Percentiles rank a stretch among this genome's conserved stretches.
These are phyloP conservation scores for Chaenodraco wilsoni DNA, from an alignment of 2,797 vertebrate genomes.

Conservation along the genomic window DNA sequence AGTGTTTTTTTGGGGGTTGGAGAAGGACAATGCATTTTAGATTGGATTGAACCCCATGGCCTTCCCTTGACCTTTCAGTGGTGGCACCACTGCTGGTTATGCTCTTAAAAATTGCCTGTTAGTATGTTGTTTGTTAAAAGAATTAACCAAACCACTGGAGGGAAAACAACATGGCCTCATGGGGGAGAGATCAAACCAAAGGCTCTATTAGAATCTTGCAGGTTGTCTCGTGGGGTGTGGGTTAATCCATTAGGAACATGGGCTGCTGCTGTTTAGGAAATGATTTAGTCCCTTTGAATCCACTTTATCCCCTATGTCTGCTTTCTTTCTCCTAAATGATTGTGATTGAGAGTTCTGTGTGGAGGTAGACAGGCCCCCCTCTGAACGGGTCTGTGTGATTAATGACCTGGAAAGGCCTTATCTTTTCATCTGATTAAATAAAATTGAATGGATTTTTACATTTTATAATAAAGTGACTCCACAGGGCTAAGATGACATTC, in stretches of 20 bases:
- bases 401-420: slow-evolving; percentile 96
- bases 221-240: slow-evolving; percentile 51
- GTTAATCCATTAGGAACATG: slow-evolving; percentile 50
- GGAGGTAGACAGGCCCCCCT: slow-evolving; percentile 85
- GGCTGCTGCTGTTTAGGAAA: slow-evolving; percentile 26
- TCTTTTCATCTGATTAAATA: slow-evolving; percentile 98
- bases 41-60: neutral
- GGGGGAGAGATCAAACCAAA: slow-evolving; percentile 8
- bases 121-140: neutral
- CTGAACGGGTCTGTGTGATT: slow-evolving; percentile 90
- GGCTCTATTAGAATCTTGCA: slow-evolving; percentile 13
- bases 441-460: slow-evolving; percentile 96
- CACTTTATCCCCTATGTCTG: slow-evolving; percentile 71
- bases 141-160: neutral
- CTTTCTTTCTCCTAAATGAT: slow-evolving; percentile 30
- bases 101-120: neutral
- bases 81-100: neutral
- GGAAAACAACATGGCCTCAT: slow-evolving; percentile 4
- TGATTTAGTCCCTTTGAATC: slow-evolving; percentile 72
- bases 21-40: neutral
- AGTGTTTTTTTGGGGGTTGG: neutral
- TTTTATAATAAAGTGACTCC: slow-evolving; percentile 96
- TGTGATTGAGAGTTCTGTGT: slow-evolving; percentile 21
- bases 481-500: slow-evolving; percentile 86
- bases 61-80: neutral